phyloP scores from a whole-genome alignment of 2,113 vertebrate species.

The Grallaria varia region DNA sequence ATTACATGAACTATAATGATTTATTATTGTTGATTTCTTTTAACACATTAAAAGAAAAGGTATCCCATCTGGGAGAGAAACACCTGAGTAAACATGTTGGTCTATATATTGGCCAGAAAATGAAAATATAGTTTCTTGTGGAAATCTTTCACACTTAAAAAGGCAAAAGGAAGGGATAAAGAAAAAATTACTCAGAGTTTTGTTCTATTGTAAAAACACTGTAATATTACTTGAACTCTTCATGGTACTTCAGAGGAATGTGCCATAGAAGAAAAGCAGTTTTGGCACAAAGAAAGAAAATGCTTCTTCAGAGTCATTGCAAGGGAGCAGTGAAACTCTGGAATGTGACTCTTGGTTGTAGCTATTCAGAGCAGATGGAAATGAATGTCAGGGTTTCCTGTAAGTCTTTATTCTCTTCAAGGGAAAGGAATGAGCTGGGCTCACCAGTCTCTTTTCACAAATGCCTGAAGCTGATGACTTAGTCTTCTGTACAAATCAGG shows the following conservation, averaged over 20 bases:
- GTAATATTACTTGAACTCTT: background rate
- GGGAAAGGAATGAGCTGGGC: background rate
- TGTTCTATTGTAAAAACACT: background rate
- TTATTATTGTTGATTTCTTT: background rate
- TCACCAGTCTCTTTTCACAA: background rate
- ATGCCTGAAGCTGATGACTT: background rate
- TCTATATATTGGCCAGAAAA: background rate
- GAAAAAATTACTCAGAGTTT: background rate
- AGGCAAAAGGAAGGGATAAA: background rate
- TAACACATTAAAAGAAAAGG: background rate
- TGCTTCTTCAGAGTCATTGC: background rate
- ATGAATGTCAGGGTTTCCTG: background rate
- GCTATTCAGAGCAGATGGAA: background rate
- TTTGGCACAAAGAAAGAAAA: background rate
- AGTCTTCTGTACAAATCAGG: background rate
- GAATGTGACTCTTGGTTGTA: background rate
- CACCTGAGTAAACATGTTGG: background rate
- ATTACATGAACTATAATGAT: background rate
- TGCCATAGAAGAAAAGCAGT: background rate
- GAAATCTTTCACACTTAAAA: background rate
- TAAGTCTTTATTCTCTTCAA: rapidly evolving
- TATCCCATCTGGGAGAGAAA: background rate
- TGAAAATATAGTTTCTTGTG: background rate
- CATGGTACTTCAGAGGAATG: background rate
- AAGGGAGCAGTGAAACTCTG: background rate